Conservation (phyloP, 1,140 invertebrate species). For the Micrasema minimum region DNA sequence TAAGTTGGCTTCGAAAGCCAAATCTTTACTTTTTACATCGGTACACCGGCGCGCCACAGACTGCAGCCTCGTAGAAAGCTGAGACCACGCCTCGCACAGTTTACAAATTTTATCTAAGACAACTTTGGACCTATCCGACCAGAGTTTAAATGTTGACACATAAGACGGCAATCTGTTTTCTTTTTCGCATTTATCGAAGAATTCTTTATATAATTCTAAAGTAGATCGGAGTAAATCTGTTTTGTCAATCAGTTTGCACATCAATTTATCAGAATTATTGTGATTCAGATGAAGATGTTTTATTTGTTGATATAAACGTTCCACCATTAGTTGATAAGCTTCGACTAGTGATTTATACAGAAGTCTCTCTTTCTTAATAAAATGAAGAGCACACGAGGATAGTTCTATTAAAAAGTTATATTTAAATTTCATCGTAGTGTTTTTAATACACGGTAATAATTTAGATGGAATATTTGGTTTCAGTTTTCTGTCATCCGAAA, state of each 20-base stretch:
- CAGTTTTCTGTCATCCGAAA: conserved; percentile 57
- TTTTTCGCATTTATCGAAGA: conserved; percentile 44
- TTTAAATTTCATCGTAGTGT: conserved; percentile 61
- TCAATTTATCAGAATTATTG: conserved; percentile 61
- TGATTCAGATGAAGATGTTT: conserved; percentile 60
- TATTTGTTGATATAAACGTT: conserved; percentile 61
- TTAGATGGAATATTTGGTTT: conserved; percentile 60
- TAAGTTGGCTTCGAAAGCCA: conserved; percentile 56
- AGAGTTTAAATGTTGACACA: conserved; percentile 8
- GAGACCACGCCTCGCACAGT: conserved; percentile 59
- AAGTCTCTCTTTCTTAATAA: conserved; percentile 62
- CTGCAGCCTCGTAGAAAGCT: conserved; percentile 59
- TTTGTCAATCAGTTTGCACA: conserved; percentile 61
- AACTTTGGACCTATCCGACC: conserved; percentile 52
- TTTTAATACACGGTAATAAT: conserved; percentile 62
- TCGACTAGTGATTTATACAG: conserved; percentile 61
- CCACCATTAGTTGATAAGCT: conserved; percentile 59
- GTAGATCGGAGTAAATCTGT: conserved; percentile 58
- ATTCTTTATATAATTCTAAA: conserved; percentile 58
- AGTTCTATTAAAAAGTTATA: conserved; percentile 61
- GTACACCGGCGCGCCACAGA: conserved; percentile 62
- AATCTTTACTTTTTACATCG: conserved; percentile 58
- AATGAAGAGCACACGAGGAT: conserved; percentile 61
- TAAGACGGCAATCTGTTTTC: conserved; percentile 55
- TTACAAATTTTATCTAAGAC: conserved; percentile 59